These are phyloP conservation scores for Sternotherus odoratus DNA, from an alignment of 2,797 vertebrate genomes.

Conservation along the genomic window DNA sequence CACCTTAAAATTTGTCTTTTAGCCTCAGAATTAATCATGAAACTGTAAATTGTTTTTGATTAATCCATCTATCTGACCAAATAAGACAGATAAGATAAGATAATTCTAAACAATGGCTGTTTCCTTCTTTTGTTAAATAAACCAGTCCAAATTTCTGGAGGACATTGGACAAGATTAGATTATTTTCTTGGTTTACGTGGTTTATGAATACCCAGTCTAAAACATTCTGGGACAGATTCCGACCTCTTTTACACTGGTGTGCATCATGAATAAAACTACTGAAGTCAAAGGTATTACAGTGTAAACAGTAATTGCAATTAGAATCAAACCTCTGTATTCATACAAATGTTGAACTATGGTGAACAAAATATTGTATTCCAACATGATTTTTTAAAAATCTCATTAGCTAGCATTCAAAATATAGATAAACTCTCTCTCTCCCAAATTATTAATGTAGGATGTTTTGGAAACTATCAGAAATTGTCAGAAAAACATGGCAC, in stretches of 20 bases:
- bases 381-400: neutral
- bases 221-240: rapidly evolving
- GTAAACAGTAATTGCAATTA: neutral
- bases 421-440: neutral
- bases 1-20: neutral
- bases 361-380: slow-evolving; percentile 3
- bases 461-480: slow-evolving; percentile 13
- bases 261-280: neutral
- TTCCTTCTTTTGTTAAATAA: neutral
- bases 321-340: rapidly evolving
- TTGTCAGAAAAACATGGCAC: slow-evolving; percentile 23
- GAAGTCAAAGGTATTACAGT: neutral
- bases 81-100: neutral
- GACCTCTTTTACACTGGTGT: neutral
- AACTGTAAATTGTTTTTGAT: neutral
- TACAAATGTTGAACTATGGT: neutral
- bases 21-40: neutral
- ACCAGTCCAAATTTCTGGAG: neutral
- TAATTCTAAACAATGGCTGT: neutral
- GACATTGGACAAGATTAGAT: neutral
- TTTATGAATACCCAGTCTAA: neutral
- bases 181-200: neutral
- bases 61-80: neutral
- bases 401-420: neutral
- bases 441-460: rapidly evolving